Evolutionary conservation across 2,113 vertebrate genomes (phyloP), one percentile per base, ranked within the genome.

Genomic region (Colistium nudipinnis): DNA sequence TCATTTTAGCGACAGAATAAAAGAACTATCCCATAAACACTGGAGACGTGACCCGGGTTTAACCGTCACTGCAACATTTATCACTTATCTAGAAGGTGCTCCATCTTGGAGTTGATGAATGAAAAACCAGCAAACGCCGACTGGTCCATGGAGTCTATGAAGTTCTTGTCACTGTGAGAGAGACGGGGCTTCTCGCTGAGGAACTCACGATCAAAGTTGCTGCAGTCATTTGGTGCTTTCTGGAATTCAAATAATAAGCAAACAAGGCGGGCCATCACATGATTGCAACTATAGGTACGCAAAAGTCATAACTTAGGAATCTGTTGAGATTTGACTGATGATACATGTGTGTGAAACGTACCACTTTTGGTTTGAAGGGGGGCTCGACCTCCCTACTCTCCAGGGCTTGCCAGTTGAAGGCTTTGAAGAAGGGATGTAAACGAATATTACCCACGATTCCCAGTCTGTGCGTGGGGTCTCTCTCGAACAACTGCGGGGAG

Each of bases 111-210:
- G 75, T 98, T 98, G 78, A 95, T 94, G 55, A 98, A 99, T 17
- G 97, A 99, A 89, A 99, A 99, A 33, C 96, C 97, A 8, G 69
- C 79, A 9, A 99, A 99, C 0, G 96, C 96, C 0, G 92, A 63
- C 81, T 98, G 98, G 90, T 99, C 97, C 95, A 99, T 99, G 83
- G 97, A 99, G 78, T 99, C 97, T 0, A 99, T 98, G 79, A 99
- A 93, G 85, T 96, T 95, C 91, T 99, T 99, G 75, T 99, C 97
- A 0, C 96, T 95, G 90, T 94, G 91, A 11, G 98, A 99, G 25
- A 99, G 68, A 31, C 94, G 95, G 0, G 98, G 93, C 85, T 99
- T 99, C 92, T 99, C 98, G 0, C 91, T 97, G 71, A 99, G 94
- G 86, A 99, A 99, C 82, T 99, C 98, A 17, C 95, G 93, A 88